These are phyloP conservation scores for Catalaphyllia jardinei DNA, from an alignment of 64 coral and sea anemone genomes.

Conservation along the genomic window DNA sequence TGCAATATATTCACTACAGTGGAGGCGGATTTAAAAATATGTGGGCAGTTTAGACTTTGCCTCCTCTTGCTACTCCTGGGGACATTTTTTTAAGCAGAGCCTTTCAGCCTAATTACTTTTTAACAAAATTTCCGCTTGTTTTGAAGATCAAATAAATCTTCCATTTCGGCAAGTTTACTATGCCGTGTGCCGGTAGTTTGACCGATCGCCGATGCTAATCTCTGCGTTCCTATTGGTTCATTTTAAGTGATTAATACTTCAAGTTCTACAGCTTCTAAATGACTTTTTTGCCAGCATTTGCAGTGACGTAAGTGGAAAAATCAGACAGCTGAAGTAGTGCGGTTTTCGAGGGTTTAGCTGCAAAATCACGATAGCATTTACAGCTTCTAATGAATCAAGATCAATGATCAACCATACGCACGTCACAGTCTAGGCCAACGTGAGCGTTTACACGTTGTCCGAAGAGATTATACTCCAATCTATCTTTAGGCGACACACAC, in stretches of 20 bases:
- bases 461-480: not conserved
- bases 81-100: not conserved
- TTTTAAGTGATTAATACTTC: constrained; percentile 16
- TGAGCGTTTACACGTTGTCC: not conserved
- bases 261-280: not conserved
- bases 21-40: not conserved
- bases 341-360: not conserved
- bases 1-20: not conserved
- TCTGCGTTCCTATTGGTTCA: not conserved
- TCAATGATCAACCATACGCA: not conserved
- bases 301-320: not conserved
- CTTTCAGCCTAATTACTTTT: not conserved
- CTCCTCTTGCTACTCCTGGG: not conserved
- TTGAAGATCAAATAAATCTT: constrained; percentile 9
- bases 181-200: not conserved
- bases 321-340: not conserved
- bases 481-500: not conserved
- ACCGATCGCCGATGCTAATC: not conserved
- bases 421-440: not conserved
- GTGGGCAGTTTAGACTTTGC: constrained; percentile 7
- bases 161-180: constrained; percentile 2
- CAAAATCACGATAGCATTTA: not conserved
- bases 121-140: constrained; percentile 3
- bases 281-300: not conserved
- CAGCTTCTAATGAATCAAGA: not conserved